Evolutionary conservation across 2,113 vertebrate species (phyloP).

Genomic region (Oncorhynchus clarkii): DNA sequence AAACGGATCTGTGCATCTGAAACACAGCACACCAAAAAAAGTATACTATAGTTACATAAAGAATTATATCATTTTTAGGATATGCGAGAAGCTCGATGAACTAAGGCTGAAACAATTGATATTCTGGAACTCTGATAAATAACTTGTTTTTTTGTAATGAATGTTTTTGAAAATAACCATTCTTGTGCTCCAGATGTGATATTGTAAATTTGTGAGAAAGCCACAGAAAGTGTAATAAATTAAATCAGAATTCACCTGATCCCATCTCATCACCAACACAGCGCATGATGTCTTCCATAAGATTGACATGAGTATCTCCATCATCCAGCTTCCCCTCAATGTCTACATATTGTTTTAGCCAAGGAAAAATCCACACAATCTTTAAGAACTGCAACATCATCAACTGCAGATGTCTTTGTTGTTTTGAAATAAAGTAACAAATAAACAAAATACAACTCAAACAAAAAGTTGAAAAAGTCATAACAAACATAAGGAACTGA

Average conservation of each 20-base stretch:
- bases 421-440: conserved; percentile 56
- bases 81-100: too few species aligned
- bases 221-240: neutral
- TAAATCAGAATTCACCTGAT: conserved; percentile 70
- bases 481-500: neutral
- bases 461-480: conserved; percentile 7
- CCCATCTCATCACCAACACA: conserved; percentile 72
- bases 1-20: conserved; percentile 85
- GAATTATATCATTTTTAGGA: too few species aligned
- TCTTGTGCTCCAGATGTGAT: neutral
- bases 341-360: conserved; percentile 75
- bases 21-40: conserved; percentile 34
- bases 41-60: too few species aligned
- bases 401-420: conserved; percentile 40
- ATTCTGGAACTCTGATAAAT: too few species aligned
- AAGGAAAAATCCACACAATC: conserved; percentile 77
- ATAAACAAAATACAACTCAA: neutral
- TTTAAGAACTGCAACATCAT: conserved; percentile 69
- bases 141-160: too few species aligned
- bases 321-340: conserved; percentile 80
- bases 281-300: conserved; percentile 71
- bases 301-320: conserved; percentile 51
- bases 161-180: too few species aligned
- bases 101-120: too few species aligned
- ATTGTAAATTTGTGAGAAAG: neutral